These are phyloP conservation scores for Salvelinus sp. DNA, from an alignment of 2,113 vertebrate genomes.

Conservation along the genomic window DNA sequence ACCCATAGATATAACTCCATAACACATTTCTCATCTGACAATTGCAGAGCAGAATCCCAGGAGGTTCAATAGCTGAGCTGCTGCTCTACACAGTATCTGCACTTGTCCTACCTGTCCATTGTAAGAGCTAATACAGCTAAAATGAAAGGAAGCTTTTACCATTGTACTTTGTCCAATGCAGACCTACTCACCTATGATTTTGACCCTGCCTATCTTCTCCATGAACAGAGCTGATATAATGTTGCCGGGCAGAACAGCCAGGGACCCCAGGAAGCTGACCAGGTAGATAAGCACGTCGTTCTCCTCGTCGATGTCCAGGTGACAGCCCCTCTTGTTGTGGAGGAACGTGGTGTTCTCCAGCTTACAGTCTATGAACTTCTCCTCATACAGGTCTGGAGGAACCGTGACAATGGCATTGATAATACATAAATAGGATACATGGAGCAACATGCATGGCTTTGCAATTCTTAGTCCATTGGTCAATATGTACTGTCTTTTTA, in stretches of 20 bases:
- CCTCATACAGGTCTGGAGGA: conserved; percentile 82
- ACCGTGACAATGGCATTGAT: conserved; percentile 17
- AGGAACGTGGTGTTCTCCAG: conserved; percentile 82
- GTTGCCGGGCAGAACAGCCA: conserved; percentile 92
- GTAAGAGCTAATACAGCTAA: no score
- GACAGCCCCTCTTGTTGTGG: conserved; percentile 84
- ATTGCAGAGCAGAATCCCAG: no score
- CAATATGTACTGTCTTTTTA: conserved; percentile 5
- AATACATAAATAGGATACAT: no score
- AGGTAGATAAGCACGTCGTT: conserved; percentile 93
- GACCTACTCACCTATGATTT: conserved; percentile 85
- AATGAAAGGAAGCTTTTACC: no score
- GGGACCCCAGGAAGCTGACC: conserved; percentile 93
- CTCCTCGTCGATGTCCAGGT: conserved; percentile 84
- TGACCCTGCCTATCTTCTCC: conserved; percentile 92
- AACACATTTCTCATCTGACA: no score
- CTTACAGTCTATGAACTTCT: conserved; percentile 86
- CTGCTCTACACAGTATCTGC: no score
- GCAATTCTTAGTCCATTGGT: background rate
- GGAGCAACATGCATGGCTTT: background rate
- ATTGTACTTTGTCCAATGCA: no score
- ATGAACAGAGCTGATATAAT: conserved; percentile 94
- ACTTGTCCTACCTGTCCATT: no score
- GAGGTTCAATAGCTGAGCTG: no score
- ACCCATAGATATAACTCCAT: no score